Evolutionary conservation across 92 coral and sea anemone species (phyloP).

Genomic region (Heteractis magnifica): DNA sequence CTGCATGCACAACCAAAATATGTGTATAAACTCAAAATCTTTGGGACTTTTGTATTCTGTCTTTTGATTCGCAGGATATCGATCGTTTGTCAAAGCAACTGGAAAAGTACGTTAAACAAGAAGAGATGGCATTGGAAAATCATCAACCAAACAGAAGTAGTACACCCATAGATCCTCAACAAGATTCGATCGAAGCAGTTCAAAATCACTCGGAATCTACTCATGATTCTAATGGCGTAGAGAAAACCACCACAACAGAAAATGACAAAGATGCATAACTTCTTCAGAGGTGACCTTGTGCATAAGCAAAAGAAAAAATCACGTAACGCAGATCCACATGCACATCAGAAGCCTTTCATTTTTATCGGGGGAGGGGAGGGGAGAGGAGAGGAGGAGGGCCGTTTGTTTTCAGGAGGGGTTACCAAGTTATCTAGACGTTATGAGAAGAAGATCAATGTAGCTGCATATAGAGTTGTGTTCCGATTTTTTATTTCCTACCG

Average conservation of each 20-base stretch:
- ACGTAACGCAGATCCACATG: background rate
- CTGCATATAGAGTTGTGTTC: too few species aligned
- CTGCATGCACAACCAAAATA: background rate
- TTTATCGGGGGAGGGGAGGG: too few species aligned
- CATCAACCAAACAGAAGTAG: background rate
- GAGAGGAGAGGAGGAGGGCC: too few species aligned
- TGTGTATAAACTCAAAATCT: background rate
- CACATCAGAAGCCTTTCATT: background rate
- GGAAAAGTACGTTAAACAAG: slow-evolving; percentile 25
- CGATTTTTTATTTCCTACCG: too few species aligned
- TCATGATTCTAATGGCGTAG: background rate
- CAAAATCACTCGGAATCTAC: background rate
- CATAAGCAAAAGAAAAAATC: background rate
- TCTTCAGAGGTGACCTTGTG: background rate
- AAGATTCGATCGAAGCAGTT: background rate
- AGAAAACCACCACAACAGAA: background rate
- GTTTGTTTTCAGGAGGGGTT: too few species aligned
- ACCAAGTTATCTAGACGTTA: too few species aligned
- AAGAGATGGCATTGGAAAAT: background rate
- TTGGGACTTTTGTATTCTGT: background rate
- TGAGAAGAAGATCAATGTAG: too few species aligned
- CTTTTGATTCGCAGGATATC: slow-evolving; percentile 19
- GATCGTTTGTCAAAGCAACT: slow-evolving; percentile 30
- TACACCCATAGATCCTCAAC: background rate
- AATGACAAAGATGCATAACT: background rate